Evolutionary conservation across 2,797 vertebrate species (phyloP).

Genomic region (Taeniopygia guttata): DNA sequence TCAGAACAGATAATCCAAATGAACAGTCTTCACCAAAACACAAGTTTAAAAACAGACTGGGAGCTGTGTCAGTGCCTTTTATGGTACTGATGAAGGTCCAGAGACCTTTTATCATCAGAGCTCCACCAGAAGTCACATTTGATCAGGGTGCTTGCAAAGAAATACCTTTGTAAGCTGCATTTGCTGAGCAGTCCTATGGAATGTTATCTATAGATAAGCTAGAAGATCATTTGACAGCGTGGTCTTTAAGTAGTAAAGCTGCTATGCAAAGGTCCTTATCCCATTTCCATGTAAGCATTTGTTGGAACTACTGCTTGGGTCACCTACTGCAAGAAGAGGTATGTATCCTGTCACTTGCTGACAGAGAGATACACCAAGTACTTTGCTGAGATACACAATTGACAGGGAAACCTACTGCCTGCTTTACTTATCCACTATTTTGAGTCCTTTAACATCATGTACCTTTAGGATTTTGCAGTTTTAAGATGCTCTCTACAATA

Average conservation of each 20-base stretch:
- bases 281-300: background rate
- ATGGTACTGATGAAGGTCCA: background rate
- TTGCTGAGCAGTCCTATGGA: background rate
- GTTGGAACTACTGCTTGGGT: background rate
- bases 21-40: background rate
- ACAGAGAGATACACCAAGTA: background rate
- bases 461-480: background rate
- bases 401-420: background rate
- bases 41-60: background rate
- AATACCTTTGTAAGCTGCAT: background rate
- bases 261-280: background rate
- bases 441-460: background rate
- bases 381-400: background rate
- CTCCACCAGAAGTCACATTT: background rate
- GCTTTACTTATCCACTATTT: background rate
- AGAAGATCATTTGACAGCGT: background rate
- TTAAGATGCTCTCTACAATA: background rate
- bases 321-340: background rate
- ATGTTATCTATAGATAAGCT: background rate
- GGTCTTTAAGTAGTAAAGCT: background rate
- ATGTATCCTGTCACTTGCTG: background rate
- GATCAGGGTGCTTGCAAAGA: background rate
- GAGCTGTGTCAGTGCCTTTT: background rate
- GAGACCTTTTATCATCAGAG: background rate
- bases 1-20: background rate